Conservation (phyloP, 2,113 vertebrate species). For the Oxyura jamaicensis region DNA sequence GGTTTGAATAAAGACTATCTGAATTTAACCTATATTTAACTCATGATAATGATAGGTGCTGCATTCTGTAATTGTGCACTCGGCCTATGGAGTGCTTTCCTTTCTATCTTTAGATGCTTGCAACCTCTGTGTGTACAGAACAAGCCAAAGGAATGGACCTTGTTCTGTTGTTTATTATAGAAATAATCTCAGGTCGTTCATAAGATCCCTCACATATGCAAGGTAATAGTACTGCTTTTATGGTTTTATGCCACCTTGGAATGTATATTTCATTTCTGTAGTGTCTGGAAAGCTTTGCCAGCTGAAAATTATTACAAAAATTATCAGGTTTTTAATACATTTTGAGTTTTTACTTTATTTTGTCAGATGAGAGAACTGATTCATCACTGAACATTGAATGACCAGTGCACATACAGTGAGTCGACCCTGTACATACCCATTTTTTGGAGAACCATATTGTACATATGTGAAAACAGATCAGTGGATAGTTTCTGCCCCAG, state of each 20-base stretch:
- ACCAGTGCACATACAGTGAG: background rate
- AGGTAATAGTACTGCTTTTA: background rate
- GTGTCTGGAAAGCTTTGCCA: background rate
- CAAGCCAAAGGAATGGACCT: background rate
- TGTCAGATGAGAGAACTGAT: background rate
- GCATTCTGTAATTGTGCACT: background rate
- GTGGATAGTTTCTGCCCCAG: background rate
- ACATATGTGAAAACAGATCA: background rate
- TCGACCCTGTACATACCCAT: background rate
- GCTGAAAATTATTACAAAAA: background rate
- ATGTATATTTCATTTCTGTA: background rate
- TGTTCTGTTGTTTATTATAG: background rate
- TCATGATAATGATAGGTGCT: conserved; percentile 8
- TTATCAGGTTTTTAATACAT: background rate
- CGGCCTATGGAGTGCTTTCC: background rate
- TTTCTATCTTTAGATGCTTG: conserved; percentile 47
- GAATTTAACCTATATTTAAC: conserved; percentile 44
- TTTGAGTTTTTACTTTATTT: background rate
- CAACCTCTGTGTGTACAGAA: background rate
- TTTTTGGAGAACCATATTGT: background rate
- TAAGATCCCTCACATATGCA: background rate
- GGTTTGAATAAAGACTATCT: background rate
- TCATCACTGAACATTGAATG: background rate
- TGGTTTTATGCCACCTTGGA: background rate
- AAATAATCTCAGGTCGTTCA: background rate